Evolutionary conservation across 2,888 invertebrate genomes (phyloP).

Genomic region (Cheiracanthium punctorium): DNA sequence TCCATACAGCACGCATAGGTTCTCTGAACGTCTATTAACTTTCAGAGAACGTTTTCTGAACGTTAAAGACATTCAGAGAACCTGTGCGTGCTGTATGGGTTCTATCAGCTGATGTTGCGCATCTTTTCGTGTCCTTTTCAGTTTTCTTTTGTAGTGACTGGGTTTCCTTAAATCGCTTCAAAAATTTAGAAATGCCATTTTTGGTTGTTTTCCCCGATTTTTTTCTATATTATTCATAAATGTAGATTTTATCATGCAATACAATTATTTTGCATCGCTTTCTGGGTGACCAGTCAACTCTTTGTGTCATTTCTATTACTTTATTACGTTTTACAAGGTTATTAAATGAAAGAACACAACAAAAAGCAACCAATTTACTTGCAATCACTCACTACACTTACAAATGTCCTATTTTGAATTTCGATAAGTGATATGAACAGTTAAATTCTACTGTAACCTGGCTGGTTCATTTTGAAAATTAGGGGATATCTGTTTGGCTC

Average conservation of each 20-base stretch:
- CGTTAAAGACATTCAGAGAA: no score
- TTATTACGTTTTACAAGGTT: not conserved
- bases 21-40: no score
- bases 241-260: not conserved
- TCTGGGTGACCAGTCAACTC: constrained; percentile 13
- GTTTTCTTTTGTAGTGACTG: not conserved
- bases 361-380: no score
- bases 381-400: no score
- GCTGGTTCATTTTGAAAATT: no score
- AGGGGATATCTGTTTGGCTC: no score
- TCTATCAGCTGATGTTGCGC: not conserved
- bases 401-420: no score
- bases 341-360: not conserved
- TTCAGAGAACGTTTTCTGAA: no score
- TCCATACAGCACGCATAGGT: no score
- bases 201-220: not conserved
- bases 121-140: not conserved
- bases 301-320: not conserved
- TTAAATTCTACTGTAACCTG: no score
- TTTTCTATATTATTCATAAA: not conserved
- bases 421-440: no score
- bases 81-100: no score
- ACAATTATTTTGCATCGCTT: not conserved
- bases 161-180: not conserved
- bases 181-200: constrained; percentile 17